phyloP scores from a whole-genome alignment of 2,797 vertebrate species.

The Poeciliopsis paucimaculata region DNA sequence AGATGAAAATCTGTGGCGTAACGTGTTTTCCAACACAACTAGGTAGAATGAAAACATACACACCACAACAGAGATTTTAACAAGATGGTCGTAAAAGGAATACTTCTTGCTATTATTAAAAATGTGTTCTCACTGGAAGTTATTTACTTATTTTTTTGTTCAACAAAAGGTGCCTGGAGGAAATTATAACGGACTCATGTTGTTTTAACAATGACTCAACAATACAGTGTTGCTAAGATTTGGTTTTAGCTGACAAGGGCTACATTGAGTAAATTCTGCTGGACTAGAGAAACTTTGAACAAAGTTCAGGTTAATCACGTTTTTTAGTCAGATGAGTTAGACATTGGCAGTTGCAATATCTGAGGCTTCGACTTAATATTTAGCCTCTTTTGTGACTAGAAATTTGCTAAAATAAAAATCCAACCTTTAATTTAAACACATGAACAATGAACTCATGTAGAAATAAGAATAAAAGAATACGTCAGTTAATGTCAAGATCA shows the following conservation, averaged over 20 bases:
- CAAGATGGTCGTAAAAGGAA: neutral
- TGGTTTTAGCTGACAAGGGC: neutral
- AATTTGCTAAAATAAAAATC: neutral
- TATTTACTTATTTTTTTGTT: neutral
- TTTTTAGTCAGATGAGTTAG: neutral
- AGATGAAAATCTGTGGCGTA: neutral
- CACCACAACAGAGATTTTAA: neutral
- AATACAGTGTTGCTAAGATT: neutral
- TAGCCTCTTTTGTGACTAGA: neutral
- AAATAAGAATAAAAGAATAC: neutral
- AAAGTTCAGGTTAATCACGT: neutral
- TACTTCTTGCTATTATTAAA: neutral
- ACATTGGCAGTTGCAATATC: neutral
- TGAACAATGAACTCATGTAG: neutral
- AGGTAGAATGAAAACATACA: neutral
- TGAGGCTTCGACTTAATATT: neutral
- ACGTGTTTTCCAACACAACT: constrained; percentile 12
- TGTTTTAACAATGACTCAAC: neutral
- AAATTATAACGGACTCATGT: neutral
- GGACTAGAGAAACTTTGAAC: neutral
- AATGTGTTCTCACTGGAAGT: neutral
- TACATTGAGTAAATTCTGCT: neutral
- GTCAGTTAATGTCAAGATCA: neutral
- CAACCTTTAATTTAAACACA: neutral
- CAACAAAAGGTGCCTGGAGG: neutral